Evolutionary conservation across 2,797 vertebrate genomes (phyloP).

Genomic region (Phyllotis vaccarum): DNA sequence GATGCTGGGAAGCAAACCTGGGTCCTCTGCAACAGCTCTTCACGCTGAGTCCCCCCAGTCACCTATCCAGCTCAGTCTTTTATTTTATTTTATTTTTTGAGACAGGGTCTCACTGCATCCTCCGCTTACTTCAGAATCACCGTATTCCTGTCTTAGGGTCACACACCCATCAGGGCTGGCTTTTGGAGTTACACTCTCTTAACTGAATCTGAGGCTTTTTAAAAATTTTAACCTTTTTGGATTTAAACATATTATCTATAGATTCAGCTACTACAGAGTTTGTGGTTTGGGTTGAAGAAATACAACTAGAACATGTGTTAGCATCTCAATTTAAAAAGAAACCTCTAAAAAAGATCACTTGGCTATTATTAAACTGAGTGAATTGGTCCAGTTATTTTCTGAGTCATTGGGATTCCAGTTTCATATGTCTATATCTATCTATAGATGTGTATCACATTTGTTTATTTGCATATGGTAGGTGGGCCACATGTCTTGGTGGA

Average conservation of each 20-base stretch:
- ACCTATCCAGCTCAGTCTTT: too few relatives aligned
- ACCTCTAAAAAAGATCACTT: not conserved
- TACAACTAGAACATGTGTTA: conserved; percentile 71
- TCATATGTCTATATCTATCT: too few relatives aligned
- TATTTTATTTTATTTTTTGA: too few relatives aligned
- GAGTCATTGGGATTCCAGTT: too few relatives aligned
- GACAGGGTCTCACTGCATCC: not conserved
- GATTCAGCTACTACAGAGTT: conserved; percentile 57
- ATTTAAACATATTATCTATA: conserved; percentile 65
- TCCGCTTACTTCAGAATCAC: not conserved
- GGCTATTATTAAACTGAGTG: too few relatives aligned
- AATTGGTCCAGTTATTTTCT: too few relatives aligned
- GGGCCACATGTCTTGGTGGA: too few relatives aligned
- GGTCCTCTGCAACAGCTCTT: not conserved
- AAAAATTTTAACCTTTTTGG: conserved; percentile 44
- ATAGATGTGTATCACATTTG: too few relatives aligned
- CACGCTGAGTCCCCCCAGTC: too few relatives aligned
- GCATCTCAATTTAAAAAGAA: conserved; percentile 69
- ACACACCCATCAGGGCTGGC: not conserved
- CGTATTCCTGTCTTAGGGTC: not conserved
- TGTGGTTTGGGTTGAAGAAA: conserved; percentile 42
- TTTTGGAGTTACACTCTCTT: not conserved
- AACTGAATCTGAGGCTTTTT: conserved; percentile 45
- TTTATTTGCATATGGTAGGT: too few relatives aligned
- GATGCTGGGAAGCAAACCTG: not conserved